Base-by-base conservation (phyloP, 2,113 vertebrate genomes). In the Hippocampus guttulatus region DNA sequence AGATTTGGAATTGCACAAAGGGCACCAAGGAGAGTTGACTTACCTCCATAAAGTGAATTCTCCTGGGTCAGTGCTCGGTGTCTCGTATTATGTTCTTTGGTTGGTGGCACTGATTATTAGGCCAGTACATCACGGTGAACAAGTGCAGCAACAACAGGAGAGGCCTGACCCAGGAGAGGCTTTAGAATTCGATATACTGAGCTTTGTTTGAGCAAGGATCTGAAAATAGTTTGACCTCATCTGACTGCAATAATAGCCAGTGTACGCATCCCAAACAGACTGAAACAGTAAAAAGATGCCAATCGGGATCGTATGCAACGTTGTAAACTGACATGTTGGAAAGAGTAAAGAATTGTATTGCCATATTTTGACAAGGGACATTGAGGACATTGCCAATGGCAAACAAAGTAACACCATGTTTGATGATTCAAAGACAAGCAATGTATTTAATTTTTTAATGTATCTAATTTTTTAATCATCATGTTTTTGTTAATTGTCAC, bases 91-190 rank as follows among this genome's bases (percentile, higher is more conserved):
- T 84, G 82, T 82, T 78, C 61, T 80, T 15, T 5, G 51, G 65
- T 75, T 33, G 71, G 81, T 79, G 67, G 70, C 64, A 12, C 54
- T 67, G 71, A 74, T 87, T 90, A 88, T 91, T 90, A 85, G 78
- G 73, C 64, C 80, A 63, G 79, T 88, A 80, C 74, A 84, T 88
- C 87, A 85, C 54, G 2, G 64, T 6, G 2, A 74, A 78, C 63
- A 76, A 70, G 64, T 71, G 75, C 57, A 75, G 33, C 40, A 66
- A 67, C 76, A 78, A 69, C 40, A 60, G 41, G 6, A 18, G 40
- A 49, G 54, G 30, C 67, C 38, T 3, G 74, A 52, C 82, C 62
- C 12, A 11, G 3, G 77, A 81, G 75, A 63, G 65, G 55, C 63
- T 83, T 81, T 85, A 75, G 69, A 73, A 71, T 74, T 74, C 75